Evolutionary conservation across 1,140 invertebrate genomes (phyloP).

Genomic region (Bursaphelenchus mucronatus): DNA sequence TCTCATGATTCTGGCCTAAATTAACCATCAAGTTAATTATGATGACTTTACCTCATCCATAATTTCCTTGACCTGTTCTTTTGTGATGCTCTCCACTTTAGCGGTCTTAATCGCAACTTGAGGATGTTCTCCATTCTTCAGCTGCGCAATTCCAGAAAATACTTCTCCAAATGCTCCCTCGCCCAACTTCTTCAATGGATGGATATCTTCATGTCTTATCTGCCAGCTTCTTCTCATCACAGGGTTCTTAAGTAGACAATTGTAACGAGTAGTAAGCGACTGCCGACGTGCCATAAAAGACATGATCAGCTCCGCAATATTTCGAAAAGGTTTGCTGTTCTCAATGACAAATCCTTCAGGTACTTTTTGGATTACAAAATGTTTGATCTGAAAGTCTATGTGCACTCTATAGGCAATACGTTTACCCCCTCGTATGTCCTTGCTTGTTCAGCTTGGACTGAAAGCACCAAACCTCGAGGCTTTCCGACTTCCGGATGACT

Average conservation of each 20-base stretch:
- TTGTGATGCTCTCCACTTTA: slow-evolving; percentile 32
- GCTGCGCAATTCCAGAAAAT: slow-evolving; percentile 12
- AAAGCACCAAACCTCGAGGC: no score
- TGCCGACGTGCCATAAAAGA: background rate
- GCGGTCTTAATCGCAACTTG: slow-evolving; percentile 25
- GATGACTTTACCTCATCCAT: slow-evolving; percentile 20
- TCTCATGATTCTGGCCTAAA: slow-evolving; percentile 29
- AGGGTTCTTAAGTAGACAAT: background rate
- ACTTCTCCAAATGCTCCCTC: slow-evolving; percentile 44
- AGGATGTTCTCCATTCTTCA: slow-evolving; percentile 21
- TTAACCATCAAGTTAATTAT: background rate
- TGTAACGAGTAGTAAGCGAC: background rate
- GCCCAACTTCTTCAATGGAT: slow-evolving; percentile 32
- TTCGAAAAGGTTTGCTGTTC: background rate
- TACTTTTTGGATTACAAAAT: background rate
- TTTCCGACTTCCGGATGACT: no score
- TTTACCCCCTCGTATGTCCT: no score
- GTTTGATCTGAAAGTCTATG: background rate
- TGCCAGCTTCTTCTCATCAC: slow-evolving; percentile 23
- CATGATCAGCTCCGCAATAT: background rate
- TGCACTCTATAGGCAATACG: no score
- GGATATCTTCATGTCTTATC: slow-evolving; percentile 23
- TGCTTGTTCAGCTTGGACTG: no score
- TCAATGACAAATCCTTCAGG: background rate
- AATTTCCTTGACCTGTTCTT: slow-evolving; percentile 37